Evolutionary conservation across 2,888 invertebrate species (phyloP).

Genomic region (Elegia similella): DNA sequence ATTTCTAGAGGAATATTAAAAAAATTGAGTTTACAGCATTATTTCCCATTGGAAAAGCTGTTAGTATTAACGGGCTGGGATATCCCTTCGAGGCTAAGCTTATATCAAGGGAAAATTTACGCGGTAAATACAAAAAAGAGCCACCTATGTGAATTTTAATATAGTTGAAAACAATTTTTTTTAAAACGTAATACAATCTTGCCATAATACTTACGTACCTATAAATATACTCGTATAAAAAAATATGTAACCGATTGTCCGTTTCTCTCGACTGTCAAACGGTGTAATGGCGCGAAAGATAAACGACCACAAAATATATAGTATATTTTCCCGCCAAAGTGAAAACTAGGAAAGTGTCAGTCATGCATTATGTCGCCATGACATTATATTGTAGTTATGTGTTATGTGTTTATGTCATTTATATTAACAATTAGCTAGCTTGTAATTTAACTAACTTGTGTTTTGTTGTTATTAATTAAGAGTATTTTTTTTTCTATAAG

Average conservation of each 20-base stretch:
- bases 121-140: too few species aligned
- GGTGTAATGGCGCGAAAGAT: conserved; percentile 37
- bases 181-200: conserved; percentile 1
- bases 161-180: background rate
- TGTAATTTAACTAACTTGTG: background rate
- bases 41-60: too few species aligned
- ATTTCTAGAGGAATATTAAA: too few species aligned
- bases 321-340: conserved; percentile 28
- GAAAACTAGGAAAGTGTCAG: conserved; percentile 22
- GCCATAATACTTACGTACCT: background rate
- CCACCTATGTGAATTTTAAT: too few species aligned
- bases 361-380: conserved; percentile 7
- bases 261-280: conserved; percentile 19
- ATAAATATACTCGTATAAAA: background rate
- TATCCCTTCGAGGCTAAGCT: too few species aligned
- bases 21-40: too few species aligned
- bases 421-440: background rate
- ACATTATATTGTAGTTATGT: background rate
- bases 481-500: background rate
- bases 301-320: conserved; percentile 33
- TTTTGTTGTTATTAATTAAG: background rate
- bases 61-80: too few species aligned
- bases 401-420: conserved; percentile 6
- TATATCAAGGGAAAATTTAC: too few species aligned
- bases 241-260: background rate